Percentiles rank a stretch among this genome's conserved stretches.
phyloP scores from a whole-genome alignment of 2,888 invertebrate genomes.

The Theretra japonica region DNA sequence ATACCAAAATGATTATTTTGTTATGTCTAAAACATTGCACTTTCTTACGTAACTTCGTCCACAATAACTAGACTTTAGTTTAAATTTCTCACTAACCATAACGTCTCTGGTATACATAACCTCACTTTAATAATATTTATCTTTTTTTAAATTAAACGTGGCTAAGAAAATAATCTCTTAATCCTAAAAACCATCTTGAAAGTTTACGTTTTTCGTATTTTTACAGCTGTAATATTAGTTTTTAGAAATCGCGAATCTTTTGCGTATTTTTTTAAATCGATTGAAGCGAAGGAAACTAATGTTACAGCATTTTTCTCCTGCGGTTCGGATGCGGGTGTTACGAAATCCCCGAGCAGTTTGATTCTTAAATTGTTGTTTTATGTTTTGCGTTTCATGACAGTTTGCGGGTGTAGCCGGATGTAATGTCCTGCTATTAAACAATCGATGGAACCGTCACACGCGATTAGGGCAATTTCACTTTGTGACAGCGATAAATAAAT shows the following conservation, averaged over 20 bases:
- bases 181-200: constrained; percentile 10
- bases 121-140: neutral
- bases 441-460: constrained; percentile 37
- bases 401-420: constrained; percentile 21
- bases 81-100: neutral
- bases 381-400: constrained; percentile 23
- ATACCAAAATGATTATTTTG: neutral
- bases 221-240: constrained; percentile 25
- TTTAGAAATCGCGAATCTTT: neutral
- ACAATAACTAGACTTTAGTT: neutral
- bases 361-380: neutral
- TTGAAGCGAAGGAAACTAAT: constrained; percentile 1
- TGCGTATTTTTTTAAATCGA: neutral
- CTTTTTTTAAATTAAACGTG: neutral
- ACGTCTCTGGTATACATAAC: neutral
- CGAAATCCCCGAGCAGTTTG: constrained; percentile 9
- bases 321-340: constrained; percentile 47
- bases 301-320: constrained; percentile 20
- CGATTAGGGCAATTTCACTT: constrained; percentile 28
- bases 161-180: neutral
- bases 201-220: constrained; percentile 21
- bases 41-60: constrained; percentile 25
- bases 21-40: constrained; percentile 6
- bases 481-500: constrained; percentile 18
- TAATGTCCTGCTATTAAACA: constrained; percentile 46